Base-by-base conservation (phyloP, 2,113 vertebrate species). In the Sorex araneus region DNA sequence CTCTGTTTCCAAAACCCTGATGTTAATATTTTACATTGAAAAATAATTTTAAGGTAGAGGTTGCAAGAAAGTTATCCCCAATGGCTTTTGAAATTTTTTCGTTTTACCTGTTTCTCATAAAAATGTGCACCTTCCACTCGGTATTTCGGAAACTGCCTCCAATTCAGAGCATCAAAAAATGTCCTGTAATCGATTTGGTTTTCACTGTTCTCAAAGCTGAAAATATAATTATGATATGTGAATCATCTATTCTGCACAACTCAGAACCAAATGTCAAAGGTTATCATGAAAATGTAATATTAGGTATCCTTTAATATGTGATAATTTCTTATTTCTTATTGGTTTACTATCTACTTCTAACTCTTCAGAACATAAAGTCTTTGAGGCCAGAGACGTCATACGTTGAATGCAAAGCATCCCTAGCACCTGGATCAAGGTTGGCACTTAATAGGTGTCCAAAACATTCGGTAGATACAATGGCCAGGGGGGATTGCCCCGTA, bases 111-210 rank as follows among this genome's bases (percentile, higher is more conserved):
- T 92, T 97, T 89, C 47, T 95, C 94, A n/a, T 88, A 69, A 0
- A 95, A 84, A 6, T 79, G 18, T 54, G 54, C 9, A 16, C 54
- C 54, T 16, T 54, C 85, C 1, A 79, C 94, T 60, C 96, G 54
- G 57, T 19, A 97, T 86, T 80, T 92, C 93, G 16, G 97, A 93
- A 54, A 97, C 69, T 1, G 95, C 94, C 97, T 95, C 99, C 99
- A 99, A 97, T 99, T 98, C 89, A 99, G 96, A 5, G 94, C 97
- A 94, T 97, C 95, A 78, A 99, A 91, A 94, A 99, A 97, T 19
- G 97, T 98, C 0, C 97, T 40, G 81, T 99, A 99, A 97, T 99
- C 97, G 25, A 99, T 93, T 95, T 98, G 96, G 40, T 98, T 97
- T n/a, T 97, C 85, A 82, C 92, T 97, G 47, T 98, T 97, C 97